Evolutionary conservation across 2,888 invertebrate species (phyloP).

Genomic region (Cactoblastis cactorum): DNA sequence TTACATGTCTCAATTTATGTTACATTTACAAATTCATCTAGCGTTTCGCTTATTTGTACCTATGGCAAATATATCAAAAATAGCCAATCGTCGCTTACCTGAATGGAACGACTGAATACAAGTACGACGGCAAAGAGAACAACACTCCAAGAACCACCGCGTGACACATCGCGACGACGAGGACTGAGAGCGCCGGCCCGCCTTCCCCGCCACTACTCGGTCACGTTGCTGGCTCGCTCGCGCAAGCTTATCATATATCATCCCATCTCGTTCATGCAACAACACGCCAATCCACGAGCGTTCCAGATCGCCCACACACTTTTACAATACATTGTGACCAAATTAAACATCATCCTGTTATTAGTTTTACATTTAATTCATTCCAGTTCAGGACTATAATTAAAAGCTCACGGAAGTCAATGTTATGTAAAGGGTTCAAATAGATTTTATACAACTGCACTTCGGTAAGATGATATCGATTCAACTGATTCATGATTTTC

Average conservation of each 20-base stretch:
- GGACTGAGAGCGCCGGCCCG: conserved; percentile 23
- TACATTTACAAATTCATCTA: background rate
- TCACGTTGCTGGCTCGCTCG: conserved; percentile 15
- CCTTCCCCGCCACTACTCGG: conserved; percentile 15
- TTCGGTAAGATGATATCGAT: no score
- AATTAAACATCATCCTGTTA: background rate
- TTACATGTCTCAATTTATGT: background rate
- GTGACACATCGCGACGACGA: conserved; percentile 60
- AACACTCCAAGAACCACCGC: conserved; percentile 68
- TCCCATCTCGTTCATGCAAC: conserved; percentile 5
- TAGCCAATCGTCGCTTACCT: conserved; percentile 47
- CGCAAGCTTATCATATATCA: background rate
- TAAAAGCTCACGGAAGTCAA: background rate
- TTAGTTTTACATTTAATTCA: no score
- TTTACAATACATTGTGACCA: conserved; percentile 17
- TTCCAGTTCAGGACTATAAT: background rate
- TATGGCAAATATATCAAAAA: conserved; percentile 5
- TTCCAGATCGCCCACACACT: conserved; percentile 22
- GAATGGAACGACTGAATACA: conserved; percentile 68
- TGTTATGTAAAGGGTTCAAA: background rate
- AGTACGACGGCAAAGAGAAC: conserved; percentile 66
- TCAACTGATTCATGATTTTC: background rate
- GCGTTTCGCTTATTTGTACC: background rate
- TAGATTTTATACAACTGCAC: background rate
- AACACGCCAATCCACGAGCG: conserved; percentile 15